Evolutionary conservation across 2,797 vertebrate species (phyloP).

Genomic region (Diplodus puntazzo): DNA sequence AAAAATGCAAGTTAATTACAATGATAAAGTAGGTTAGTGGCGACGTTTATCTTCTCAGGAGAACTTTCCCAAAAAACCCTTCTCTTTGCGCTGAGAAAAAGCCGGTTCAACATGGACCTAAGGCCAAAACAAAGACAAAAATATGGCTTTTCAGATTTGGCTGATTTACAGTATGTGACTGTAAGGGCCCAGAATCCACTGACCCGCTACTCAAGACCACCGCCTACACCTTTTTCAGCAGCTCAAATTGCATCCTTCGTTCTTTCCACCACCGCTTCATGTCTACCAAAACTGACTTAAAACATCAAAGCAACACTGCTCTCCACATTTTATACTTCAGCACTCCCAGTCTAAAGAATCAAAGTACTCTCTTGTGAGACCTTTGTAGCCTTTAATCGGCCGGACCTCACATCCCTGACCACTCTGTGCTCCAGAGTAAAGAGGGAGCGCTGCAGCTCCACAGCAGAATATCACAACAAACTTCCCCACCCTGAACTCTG

Average conservation of each 20-base stretch:
- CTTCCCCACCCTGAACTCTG: slow-evolving; percentile 67
- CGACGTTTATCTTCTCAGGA: neutral
- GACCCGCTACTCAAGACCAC: slow-evolving; percentile 5
- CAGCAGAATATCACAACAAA: slow-evolving; percentile 75
- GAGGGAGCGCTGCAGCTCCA: slow-evolving; percentile 50
- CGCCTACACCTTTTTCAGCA: slow-evolving; percentile 12
- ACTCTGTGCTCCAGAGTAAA: slow-evolving; percentile 43
- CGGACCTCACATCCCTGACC: slow-evolving; percentile 53
- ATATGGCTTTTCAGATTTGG: neutral
- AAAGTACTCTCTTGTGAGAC: slow-evolving; percentile 41
- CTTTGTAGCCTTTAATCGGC: slow-evolving; percentile 31
- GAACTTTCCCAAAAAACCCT: neutral
- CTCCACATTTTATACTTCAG: slow-evolving; percentile 35
- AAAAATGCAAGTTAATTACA: neutral
- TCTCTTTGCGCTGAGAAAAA: neutral
- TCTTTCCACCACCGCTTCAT: neutral
- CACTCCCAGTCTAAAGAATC: slow-evolving; percentile 19
- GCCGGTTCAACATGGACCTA: neutral
- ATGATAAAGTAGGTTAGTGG: neutral
- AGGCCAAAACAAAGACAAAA: neutral
- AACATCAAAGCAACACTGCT: slow-evolving; percentile 27
- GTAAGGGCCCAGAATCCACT: neutral
- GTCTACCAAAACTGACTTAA: slow-evolving; percentile 9
- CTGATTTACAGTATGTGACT: neutral
- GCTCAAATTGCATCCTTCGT: slow-evolving; percentile 32